Percentiles rank a stretch among this genome's conserved stretches.
Conservation (phyloP, 2,888 invertebrate genomes). For the Morpho achilles region DNA sequence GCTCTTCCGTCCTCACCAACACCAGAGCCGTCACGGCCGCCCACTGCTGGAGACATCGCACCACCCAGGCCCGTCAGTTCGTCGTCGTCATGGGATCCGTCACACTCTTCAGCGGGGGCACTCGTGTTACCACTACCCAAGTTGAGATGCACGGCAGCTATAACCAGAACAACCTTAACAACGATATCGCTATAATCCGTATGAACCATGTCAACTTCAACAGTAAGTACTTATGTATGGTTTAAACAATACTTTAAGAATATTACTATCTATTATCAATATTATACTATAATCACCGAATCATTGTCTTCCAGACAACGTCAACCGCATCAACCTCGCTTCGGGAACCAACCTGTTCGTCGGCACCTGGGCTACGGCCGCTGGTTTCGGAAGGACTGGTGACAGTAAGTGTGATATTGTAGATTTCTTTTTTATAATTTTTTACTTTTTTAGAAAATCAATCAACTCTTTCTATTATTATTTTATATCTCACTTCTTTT, state of each 20-base stretch:
- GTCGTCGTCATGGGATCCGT: constrained; percentile 40
- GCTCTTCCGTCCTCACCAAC: constrained; percentile 43
- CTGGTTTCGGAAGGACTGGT: constrained; percentile 37
- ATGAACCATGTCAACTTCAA: constrained; percentile 10
- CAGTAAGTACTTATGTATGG: background rate
- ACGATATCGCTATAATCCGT: constrained; percentile 20
- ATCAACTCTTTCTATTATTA: no score
- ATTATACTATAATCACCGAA: background rate
- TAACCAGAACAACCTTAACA: constrained; percentile 11
- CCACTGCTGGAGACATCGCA: constrained; percentile 43
- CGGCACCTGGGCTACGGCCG: constrained; percentile 30
- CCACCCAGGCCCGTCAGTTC: constrained; percentile 38
- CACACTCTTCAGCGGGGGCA: constrained; percentile 37
- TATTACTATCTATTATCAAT: background rate
- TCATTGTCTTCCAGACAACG: constrained; percentile 1
- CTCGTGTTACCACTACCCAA: constrained; percentile 31
- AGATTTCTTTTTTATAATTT: no score
- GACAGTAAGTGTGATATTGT: constrained; percentile 29
- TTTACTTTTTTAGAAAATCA: no score
- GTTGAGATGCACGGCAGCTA: constrained; percentile 36
- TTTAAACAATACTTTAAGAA: background rate
- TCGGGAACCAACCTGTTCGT: constrained; percentile 29
- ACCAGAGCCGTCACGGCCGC: constrained; percentile 40
- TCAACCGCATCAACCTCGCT: constrained; percentile 30
- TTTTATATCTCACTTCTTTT: no score